Base-by-base conservation (phyloP, 2,888 invertebrate genomes). In the Aquatica leii region DNA sequence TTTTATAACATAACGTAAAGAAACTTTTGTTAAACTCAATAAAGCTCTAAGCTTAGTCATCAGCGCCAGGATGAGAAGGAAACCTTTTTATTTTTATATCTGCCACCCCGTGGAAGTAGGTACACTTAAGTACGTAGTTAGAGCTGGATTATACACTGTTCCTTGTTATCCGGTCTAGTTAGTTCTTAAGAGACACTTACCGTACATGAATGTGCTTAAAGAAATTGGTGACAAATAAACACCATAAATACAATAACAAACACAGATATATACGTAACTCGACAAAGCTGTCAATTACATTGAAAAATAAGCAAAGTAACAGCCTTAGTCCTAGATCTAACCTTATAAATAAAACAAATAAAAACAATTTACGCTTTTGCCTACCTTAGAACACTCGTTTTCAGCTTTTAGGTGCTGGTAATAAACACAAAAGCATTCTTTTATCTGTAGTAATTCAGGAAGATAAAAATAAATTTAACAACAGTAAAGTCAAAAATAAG, bases 1-100 rank as follows among this genome's bases (percentile, higher is more conserved):
- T 57, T 57, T 57, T 55, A 31, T 17, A 41, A 61, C 55, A 17
- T 49, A 61, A 50, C 41, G 59, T 57, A 65, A 65, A 65, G 57
- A 65, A 65, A 65, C 60, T 65, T 65, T 48, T 57, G 57, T 50
- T 52, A 60, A 65, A 65, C 65, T 65, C 61, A 61, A 65, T 65
- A 65, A 65, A 65, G 65, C 59, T 61, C 48, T 54, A 50, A 56
- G 57, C 52, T 52, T 50, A 46, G 56, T 57, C 53, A 58, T 61
- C 61, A 65, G 49, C 56, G 56, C 24, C 40, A 53, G 46, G 54
- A 61, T 61, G 57, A 41, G 31, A 31, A 40, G 31, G 35, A 48
- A 65, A 65, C 34, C 56, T 59, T 63, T 59, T 57, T 61, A 53
- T 65, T 61, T 61, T 61, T 65, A 65, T 65, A 64, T 57, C 65